phyloP scores from a whole-genome alignment of 2,888 invertebrate species.

The Coremacera marginata region DNA sequence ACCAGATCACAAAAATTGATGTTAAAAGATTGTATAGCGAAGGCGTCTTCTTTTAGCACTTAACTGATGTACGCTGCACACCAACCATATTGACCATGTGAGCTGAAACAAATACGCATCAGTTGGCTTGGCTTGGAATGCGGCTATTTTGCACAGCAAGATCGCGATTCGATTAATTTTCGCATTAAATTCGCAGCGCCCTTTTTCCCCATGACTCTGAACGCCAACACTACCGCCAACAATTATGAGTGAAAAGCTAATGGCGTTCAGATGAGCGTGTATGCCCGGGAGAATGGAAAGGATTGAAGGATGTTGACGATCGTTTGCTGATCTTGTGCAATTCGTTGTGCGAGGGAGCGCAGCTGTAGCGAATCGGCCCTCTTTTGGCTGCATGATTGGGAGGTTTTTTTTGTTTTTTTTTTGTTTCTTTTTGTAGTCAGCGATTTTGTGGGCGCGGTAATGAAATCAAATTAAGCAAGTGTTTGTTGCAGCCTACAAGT shows the following conservation, averaged over 20 bases:
- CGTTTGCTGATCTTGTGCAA: conserved; percentile 30
- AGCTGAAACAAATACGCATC: conserved; percentile 13
- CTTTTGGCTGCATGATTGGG: conserved; percentile 28
- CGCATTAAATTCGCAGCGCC: conserved; percentile 59
- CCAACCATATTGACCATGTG: conserved; percentile 1
- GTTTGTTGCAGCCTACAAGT: conserved; percentile 55
- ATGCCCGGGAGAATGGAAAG: conserved; percentile 3
- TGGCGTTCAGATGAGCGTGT: neutral
- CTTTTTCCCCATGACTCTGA: conserved; percentile 48
- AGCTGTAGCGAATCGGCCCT: conserved; percentile 23
- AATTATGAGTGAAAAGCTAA: neutral
- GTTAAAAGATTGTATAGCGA: conserved; percentile 41
- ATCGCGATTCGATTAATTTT: conserved; percentile 67
- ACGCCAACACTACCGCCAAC: neutral
- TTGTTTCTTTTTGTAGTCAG: neutral
- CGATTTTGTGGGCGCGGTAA: conserved; percentile 66
- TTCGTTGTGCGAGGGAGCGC: conserved; percentile 36
- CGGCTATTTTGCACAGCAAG: conserved; percentile 45
- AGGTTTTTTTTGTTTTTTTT: neutral
- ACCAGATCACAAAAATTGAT: neutral
- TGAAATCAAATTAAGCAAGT: conserved; percentile 69
- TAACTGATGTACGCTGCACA: conserved; percentile 37
- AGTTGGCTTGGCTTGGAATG: neutral
- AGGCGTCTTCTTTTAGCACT: conserved; percentile 57
- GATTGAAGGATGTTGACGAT: conserved; percentile 23